Conservation (phyloP, 2,113 vertebrate species). For the Phylloscopus whistleri region DNA sequence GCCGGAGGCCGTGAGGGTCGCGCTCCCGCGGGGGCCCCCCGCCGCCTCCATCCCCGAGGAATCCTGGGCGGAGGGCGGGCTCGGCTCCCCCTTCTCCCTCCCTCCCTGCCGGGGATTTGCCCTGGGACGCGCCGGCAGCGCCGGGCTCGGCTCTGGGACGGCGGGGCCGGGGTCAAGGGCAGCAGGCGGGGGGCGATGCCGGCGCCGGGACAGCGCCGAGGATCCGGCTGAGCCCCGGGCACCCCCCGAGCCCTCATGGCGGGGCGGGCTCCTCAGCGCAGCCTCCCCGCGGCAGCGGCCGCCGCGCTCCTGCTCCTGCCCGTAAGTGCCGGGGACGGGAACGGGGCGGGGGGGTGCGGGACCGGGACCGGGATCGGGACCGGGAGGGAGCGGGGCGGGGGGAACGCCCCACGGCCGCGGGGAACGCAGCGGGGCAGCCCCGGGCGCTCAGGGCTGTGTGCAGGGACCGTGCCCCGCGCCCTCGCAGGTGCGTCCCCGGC, state of each 20-base stretch:
- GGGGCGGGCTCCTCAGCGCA: conserved; percentile 19
- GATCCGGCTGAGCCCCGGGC: conserved; percentile 5
- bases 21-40: background rate
- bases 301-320: conserved; percentile 40
- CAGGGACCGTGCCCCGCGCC: no score
- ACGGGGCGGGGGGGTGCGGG: background rate
- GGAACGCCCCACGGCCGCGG: background rate
- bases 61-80: conserved; percentile 41
- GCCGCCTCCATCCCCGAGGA: conserved; percentile 39
- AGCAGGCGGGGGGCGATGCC: background rate
- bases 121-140: conserved; percentile 36
- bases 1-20: background rate
- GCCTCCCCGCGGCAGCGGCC: conserved; percentile 1
- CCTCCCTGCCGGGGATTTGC: background rate
- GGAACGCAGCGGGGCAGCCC: background rate
- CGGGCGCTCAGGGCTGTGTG: background rate
- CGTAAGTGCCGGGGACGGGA: conserved; percentile 16
- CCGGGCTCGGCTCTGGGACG: background rate
- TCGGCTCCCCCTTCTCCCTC: conserved; percentile 11
- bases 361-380: background rate
- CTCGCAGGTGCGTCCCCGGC: background rate
- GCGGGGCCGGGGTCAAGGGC: background rate
- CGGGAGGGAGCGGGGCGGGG: background rate
- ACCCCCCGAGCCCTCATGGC: background rate
- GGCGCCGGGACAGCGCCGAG: background rate